These are phyloP conservation scores for Drosophila repletoides DNA, from an alignment of 1,140 invertebrate genomes.

Conservation along the genomic window DNA sequence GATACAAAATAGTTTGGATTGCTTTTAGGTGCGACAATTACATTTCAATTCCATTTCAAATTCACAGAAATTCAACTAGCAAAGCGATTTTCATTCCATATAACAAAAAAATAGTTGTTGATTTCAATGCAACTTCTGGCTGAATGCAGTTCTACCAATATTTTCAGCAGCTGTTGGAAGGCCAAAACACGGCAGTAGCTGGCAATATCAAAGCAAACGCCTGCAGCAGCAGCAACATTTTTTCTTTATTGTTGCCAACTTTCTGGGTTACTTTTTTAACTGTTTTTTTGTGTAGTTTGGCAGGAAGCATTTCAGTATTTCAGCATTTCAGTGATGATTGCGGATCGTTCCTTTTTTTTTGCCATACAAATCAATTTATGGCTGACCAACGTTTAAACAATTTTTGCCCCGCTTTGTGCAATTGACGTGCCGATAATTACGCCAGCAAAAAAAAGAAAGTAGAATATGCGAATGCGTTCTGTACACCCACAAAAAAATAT, in stretches of 20 bases:
- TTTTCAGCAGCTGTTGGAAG: neutral
- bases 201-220: constrained; percentile 50
- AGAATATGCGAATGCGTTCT: constrained; percentile 22
- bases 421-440: constrained; percentile 81
- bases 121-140: too few species aligned
- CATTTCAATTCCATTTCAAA: too few species aligned
- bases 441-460: too few species aligned
- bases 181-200: constrained; percentile 12
- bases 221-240: constrained; percentile 26
- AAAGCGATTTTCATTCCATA: neutral
- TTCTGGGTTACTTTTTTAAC: constrained; percentile 21
- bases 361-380: constrained; percentile 73
- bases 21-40: too few species aligned
- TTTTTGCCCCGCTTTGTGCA: constrained; percentile 77
- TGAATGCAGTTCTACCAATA: neutral
- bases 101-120: too few species aligned
- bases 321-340: constrained; percentile 21
- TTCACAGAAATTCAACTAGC: constrained; percentile 1
- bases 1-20: too few species aligned
- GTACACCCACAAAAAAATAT: neutral
- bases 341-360: constrained; percentile 24
- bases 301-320: too few species aligned
- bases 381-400: constrained; percentile 70
- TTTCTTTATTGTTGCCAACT: constrained; percentile 10
- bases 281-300: neutral